Base-by-base conservation (phyloP, 2,888 invertebrate genomes). In the Drepana falcataria region DNA sequence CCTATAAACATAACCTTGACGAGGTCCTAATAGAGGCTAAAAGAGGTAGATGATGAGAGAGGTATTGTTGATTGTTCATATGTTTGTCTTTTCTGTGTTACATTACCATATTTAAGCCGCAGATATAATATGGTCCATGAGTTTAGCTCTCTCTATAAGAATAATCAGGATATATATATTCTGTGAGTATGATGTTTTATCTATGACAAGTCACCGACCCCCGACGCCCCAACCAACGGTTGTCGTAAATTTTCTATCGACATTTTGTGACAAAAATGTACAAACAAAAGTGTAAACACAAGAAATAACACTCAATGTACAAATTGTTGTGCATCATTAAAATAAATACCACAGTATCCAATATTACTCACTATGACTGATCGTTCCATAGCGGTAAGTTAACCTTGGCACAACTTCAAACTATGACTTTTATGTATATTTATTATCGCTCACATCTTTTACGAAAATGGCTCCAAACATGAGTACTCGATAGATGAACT, bases 371-470 rank as follows among this genome's bases (percentile, higher is more conserved):
- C 59, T 54, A 88, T 88, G 87, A 69, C 81, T 54, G 88, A 88
- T 56, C 81, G 87, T 67, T 71, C 82, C 35, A 87, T 87, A 68
- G 85, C 88, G 60, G 88, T 88, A 73, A 81, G 87, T 80, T 60
- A 51, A 53, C 40, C 21, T 49, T 37, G 49, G 49, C 37, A 49
- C 49, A 21, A 21, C 21, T 21, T 21, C 21, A 21, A 21, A 21
- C 21, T 21, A 21, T 21, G 21, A 21, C 21, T 21, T 21, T 21
- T 21, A 21, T 21, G 21, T 21, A 21, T 21, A 21, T 21, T 21
- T 21, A 21, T 21, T 21, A 21, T 21, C 21, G 52, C 51, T 54
- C 51, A 37, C 37, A 37, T 37, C 5, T 1, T 59, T 61, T 62
- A 51, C 54, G 44, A 48, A 35, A 61, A 61, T 65, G 59, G 60